Evolutionary conservation across 2,888 invertebrate species (phyloP).

Genomic region (Trichogramma evanescens): DNA sequence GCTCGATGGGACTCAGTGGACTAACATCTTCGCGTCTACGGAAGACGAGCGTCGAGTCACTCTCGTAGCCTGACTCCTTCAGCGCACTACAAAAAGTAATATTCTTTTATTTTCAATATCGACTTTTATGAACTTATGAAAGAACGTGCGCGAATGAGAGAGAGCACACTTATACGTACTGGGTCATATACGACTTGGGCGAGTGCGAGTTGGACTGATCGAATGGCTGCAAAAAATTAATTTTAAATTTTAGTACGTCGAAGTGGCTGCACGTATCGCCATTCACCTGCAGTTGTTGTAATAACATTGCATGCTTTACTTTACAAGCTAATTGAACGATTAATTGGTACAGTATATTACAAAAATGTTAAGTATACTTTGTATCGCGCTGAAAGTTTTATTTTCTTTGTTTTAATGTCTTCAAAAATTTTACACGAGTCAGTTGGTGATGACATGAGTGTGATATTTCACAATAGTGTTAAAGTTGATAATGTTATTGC

Average conservation of each 20-base stretch:
- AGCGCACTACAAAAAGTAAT: slow-evolving; percentile 54
- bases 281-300: too few relatives aligned
- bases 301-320: not conserved
- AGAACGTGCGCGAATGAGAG: not conserved
- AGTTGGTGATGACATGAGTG: too few relatives aligned
- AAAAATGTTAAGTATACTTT: too few relatives aligned
- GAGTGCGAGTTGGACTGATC: slow-evolving; percentile 61
- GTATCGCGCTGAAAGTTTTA: too few relatives aligned
- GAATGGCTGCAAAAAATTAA: slow-evolving; percentile 54
- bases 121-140: not conserved
- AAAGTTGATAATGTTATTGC: too few relatives aligned
- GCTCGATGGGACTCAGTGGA: slow-evolving; percentile 73
- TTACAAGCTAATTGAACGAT: not conserved
- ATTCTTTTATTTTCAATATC: not conserved
- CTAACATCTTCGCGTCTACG: slow-evolving; percentile 65
- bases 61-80: slow-evolving; percentile 86
- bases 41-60: slow-evolving; percentile 82
- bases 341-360: too few relatives aligned
- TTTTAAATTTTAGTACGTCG: not conserved
- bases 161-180: slow-evolving; percentile 53
- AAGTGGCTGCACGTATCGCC: too few relatives aligned
- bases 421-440: too few relatives aligned
- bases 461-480: too few relatives aligned
- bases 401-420: too few relatives aligned
- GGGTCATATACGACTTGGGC: slow-evolving; percentile 73